Percentiles rank a stretch among this genome's conserved stretches.
Evolutionary conservation across 2,113 vertebrate genomes (phyloP).

Genomic region (Sakesphorus luctuosus): DNA sequence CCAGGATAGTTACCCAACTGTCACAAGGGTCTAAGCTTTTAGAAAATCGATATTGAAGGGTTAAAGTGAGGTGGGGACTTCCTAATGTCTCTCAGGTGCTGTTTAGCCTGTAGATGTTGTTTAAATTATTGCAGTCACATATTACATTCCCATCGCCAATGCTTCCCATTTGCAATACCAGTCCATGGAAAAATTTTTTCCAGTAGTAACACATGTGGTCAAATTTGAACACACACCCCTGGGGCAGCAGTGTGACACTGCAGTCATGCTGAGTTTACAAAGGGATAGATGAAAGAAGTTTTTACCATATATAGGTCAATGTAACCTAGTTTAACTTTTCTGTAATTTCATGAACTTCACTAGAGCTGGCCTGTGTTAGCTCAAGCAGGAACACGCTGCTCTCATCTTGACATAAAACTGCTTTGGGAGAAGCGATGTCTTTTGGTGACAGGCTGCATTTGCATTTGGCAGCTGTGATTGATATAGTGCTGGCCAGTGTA

Average conservation of each 20-base stretch:
- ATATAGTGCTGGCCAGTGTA: neutral
- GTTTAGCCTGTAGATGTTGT: neutral
- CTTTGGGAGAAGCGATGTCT: slow-evolving; percentile 37
- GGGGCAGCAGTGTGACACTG: neutral
- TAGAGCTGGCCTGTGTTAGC: neutral
- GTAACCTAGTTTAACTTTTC: slow-evolving; percentile 22
- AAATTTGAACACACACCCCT: neutral
- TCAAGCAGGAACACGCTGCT: neutral
- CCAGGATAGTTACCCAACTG: neutral
- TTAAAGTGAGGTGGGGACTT: neutral
- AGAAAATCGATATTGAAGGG: neutral
- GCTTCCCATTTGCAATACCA: neutral
- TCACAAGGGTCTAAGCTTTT: neutral
- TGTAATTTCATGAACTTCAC: neutral
- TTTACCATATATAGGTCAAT: neutral
- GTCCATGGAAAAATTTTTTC: neutral
- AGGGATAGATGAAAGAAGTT: neutral
- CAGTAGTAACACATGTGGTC: neutral
- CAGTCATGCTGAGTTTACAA: neutral
- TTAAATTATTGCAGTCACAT: neutral
- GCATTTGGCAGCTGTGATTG: slow-evolving; percentile 49
- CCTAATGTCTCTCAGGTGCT: neutral
- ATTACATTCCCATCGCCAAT: neutral
- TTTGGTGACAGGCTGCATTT: slow-evolving; percentile 37
- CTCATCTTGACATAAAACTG: slow-evolving; percentile 38